phyloP scores from a whole-genome alignment of 1,140 invertebrate species.

The Magallana angulata region DNA sequence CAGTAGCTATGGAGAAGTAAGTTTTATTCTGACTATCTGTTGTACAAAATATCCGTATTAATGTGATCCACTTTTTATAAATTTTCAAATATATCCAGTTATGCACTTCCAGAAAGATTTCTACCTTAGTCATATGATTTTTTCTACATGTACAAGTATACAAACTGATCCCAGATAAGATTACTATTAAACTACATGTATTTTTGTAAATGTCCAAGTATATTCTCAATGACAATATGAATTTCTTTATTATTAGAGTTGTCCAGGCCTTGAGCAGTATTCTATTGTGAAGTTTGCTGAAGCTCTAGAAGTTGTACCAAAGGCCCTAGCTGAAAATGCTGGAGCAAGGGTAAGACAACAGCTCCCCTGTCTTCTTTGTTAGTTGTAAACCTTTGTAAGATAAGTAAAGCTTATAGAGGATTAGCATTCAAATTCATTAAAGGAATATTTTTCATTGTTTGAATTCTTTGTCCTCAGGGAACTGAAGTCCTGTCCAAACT shows the following conservation, averaged over 20 bases:
- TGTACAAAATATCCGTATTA: too few species aligned
- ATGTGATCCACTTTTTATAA: too few species aligned
- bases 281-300: slow-evolving; percentile 96
- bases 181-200: not conserved
- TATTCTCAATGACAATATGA: not conserved
- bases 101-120: too few species aligned
- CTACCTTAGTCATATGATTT: too few species aligned
- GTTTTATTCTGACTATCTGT: slow-evolving; percentile 11
- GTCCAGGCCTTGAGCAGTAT: slow-evolving; percentile 97
- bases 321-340: slow-evolving; percentile 95
- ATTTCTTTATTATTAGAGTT: slow-evolving; percentile 80
- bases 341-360: slow-evolving; percentile 85
- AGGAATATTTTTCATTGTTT: too few species aligned
- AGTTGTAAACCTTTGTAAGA: too few species aligned
- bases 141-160: too few species aligned
- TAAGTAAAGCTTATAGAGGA: too few species aligned
- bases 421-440: too few species aligned
- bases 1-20: slow-evolving; percentile 88
- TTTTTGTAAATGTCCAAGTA: not conserved
- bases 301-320: slow-evolving; percentile 94
- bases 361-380: too few species aligned
- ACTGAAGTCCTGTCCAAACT: slow-evolving; percentile 94
- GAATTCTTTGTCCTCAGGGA: slow-evolving; percentile 78
- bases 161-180: not conserved
- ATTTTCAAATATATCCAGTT: too few species aligned